Conservation (phyloP, 2,888 invertebrate species). For the Lasioglossum calceatum region DNA sequence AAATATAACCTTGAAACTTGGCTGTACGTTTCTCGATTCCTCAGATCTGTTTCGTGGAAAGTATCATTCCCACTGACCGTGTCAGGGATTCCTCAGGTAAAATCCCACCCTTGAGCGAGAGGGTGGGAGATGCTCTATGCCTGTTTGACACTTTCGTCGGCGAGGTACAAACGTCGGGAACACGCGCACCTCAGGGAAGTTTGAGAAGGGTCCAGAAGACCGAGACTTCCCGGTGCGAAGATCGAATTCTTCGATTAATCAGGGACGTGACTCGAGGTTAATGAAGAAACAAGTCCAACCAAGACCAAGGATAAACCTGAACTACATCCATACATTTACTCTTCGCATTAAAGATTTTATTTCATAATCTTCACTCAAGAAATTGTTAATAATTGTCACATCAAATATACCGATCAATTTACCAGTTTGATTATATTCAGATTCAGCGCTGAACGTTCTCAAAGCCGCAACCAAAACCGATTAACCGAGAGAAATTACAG, state of each 20-base stretch:
- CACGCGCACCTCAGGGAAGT: slow-evolving; percentile 29
- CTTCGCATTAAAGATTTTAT: not conserved
- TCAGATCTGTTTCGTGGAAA: too few species aligned
- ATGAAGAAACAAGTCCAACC: not conserved
- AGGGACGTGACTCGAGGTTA: not conserved
- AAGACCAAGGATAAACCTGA: too few species aligned
- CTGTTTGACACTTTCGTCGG: slow-evolving; percentile 40
- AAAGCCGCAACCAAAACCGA: slow-evolving; percentile 37
- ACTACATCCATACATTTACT: too few species aligned
- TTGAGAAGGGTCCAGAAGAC: slow-evolving; percentile 29
- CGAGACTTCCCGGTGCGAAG: slow-evolving; percentile 6
- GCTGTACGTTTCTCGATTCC: too few species aligned
- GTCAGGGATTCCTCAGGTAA: slow-evolving; percentile 51
- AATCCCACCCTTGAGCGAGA: slow-evolving; percentile 68
- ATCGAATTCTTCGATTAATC: slow-evolving; percentile 22
- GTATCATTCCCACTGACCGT: too few species aligned
- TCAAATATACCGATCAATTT: not conserved
- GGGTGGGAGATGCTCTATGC: slow-evolving; percentile 17
- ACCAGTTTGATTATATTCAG: not conserved
- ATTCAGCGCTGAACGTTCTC: not conserved
- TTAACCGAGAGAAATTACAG: slow-evolving; percentile 61
- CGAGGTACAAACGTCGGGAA: slow-evolving; percentile 50
- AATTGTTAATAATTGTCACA: not conserved
- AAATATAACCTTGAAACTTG: too few species aligned
- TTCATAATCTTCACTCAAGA: not conserved